Conservation (phyloP, 2,113 vertebrate genomes). For the Oenanthe oenanthe region DNA sequence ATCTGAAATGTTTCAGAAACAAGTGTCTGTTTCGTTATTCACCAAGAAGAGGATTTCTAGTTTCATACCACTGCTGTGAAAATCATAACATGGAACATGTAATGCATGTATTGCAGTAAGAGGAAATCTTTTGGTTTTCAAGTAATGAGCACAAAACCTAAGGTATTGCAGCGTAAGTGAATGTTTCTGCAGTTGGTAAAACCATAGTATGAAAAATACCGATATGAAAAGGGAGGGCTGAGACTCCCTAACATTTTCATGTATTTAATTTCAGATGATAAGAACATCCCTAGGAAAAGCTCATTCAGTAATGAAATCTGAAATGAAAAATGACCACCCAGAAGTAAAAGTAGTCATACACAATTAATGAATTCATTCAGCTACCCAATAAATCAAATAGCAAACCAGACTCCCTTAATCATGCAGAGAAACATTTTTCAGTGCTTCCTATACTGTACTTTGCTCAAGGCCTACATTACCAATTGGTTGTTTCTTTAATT, state of each 20-base stretch:
- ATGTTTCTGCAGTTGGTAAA: background rate
- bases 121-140: background rate
- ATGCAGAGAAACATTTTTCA: slow-evolving; percentile 19
- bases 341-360: slow-evolving; percentile 59
- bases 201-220: background rate
- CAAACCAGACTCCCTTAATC: slow-evolving; percentile 31
- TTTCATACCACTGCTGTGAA: background rate
- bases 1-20: background rate
- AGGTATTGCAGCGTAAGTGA: background rate
- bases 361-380: slow-evolving; percentile 61
- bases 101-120: background rate
- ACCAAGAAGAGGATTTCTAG: background rate
- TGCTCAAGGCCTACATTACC: slow-evolving; percentile 38
- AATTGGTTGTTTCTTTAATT: slow-evolving; percentile 44
- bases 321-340: slow-evolving; percentile 54
- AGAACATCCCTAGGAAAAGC: slow-evolving; percentile 36
- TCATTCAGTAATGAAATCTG: slow-evolving; percentile 40
- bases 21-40: background rate
- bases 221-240: background rate
- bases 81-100: rapidly evolving
- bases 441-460: slow-evolving; percentile 23
- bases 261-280: slow-evolving; percentile 34
- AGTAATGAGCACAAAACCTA: background rate
- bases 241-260: background rate
- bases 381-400: slow-evolving; percentile 57